These are phyloP conservation scores for Drosophila antonietae DNA, from an alignment of 2,888 invertebrate genomes.

Conservation along the genomic window DNA sequence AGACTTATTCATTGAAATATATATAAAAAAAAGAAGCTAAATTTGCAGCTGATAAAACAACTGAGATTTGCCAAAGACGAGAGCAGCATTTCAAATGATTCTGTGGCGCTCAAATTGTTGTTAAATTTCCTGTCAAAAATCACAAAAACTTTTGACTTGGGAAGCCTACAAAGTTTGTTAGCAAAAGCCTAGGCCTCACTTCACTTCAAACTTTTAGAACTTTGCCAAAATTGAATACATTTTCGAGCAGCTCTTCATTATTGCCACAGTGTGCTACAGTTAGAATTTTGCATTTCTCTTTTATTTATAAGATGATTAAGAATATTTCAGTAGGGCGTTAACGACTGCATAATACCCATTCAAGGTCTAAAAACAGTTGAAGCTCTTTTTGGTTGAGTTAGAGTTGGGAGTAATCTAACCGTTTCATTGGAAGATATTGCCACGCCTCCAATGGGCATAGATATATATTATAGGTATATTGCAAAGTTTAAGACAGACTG, in stretches of 20 bases:
- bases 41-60: background rate
- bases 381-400: background rate
- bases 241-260: slow-evolving; percentile 10
- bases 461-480: background rate
- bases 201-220: slow-evolving; percentile 1
- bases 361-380: background rate
- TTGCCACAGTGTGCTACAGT: background rate
- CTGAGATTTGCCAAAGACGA: background rate
- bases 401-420: background rate
- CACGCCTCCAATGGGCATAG: background rate
- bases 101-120: background rate
- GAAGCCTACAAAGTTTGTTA: background rate
- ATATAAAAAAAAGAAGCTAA: background rate
- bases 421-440: no score
- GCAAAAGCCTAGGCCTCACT: background rate
- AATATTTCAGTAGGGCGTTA: background rate
- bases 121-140: slow-evolving; percentile 1
- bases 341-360: background rate
- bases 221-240: slow-evolving; percentile 10
- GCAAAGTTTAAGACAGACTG: no score
- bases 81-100: background rate
- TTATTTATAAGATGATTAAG: background rate
- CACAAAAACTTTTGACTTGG: background rate
- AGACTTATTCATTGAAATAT: background rate
- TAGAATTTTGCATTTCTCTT: background rate